Evolutionary conservation across 2,888 invertebrate genomes (phyloP).

Genomic region (Thereva nobilitata): DNA sequence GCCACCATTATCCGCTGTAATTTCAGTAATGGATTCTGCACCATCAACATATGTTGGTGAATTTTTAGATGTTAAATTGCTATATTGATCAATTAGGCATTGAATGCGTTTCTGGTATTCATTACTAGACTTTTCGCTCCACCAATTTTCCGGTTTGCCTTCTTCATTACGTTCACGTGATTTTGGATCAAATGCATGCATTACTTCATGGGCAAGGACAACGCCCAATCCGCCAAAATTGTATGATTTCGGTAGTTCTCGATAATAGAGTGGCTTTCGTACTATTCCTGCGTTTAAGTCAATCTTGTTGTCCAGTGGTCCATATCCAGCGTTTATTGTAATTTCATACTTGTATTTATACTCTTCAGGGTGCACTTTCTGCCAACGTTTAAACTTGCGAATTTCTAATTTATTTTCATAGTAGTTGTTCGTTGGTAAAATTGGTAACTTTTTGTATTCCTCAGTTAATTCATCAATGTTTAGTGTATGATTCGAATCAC

Average conservation of each 20-base stretch:
- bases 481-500: neutral
- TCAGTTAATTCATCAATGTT: neutral
- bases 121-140: neutral
- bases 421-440: neutral
- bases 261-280: neutral
- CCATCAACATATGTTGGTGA: no score
- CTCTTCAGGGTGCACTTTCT: no score
- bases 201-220: neutral
- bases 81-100: neutral
- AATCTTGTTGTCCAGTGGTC: neutral
- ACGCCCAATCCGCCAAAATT: neutral
- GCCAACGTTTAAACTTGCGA: neutral
- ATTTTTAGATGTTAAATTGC: neutral
- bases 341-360: neutral
- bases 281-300: neutral
- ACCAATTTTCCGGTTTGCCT: neutral
- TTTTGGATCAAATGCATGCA: neutral
- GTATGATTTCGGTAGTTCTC: neutral
- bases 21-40: neutral
- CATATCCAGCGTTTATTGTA: neutral
- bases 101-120: neutral
- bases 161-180: neutral
- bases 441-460: neutral
- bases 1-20: neutral
- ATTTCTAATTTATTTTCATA: neutral